phyloP scores from a whole-genome alignment of 2,797 vertebrate species.

The Labeo calbasu region DNA sequence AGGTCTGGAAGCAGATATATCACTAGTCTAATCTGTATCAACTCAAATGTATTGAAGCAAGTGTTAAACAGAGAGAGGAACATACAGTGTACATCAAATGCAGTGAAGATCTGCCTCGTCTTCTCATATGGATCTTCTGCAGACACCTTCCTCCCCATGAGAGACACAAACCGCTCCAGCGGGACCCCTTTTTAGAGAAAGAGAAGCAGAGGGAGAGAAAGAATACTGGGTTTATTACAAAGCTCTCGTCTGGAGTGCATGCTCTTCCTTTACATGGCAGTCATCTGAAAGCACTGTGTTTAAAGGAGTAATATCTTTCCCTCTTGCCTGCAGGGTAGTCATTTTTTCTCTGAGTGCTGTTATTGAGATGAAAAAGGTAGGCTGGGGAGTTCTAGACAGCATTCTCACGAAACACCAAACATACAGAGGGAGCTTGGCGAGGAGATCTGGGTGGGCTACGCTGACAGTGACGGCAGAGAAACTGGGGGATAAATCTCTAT shows the following conservation, averaged over 20 bases:
- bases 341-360: constrained; percentile 62
- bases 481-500: constrained; percentile 15
- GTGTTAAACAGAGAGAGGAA: constrained; percentile 52
- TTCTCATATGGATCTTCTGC: constrained; percentile 66
- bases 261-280: constrained; percentile 59
- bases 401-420: constrained; percentile 50
- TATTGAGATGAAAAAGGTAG: constrained; percentile 63
- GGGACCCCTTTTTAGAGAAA: constrained; percentile 69
- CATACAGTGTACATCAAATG: constrained; percentile 75
- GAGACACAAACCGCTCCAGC: constrained; percentile 72
- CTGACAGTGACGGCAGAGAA: constrained; percentile 35
- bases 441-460: constrained; percentile 43
- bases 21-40: background rate
- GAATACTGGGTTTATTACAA: constrained; percentile 61
- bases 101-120: constrained; percentile 75
- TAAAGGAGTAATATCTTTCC: constrained; percentile 61
- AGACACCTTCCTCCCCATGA: constrained; percentile 72
- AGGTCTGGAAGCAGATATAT: background rate
- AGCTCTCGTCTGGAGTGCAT: constrained; percentile 58
- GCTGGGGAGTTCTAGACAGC: constrained; percentile 54
- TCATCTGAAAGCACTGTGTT: constrained; percentile 62
- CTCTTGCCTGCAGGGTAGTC: constrained; percentile 61
- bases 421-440: constrained; percentile 29
- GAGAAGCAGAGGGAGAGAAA: constrained; percentile 46
- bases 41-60: constrained; percentile 14